Base-by-base conservation (phyloP, 2,113 vertebrate genomes). In the Poicephalus gulielmi region DNA sequence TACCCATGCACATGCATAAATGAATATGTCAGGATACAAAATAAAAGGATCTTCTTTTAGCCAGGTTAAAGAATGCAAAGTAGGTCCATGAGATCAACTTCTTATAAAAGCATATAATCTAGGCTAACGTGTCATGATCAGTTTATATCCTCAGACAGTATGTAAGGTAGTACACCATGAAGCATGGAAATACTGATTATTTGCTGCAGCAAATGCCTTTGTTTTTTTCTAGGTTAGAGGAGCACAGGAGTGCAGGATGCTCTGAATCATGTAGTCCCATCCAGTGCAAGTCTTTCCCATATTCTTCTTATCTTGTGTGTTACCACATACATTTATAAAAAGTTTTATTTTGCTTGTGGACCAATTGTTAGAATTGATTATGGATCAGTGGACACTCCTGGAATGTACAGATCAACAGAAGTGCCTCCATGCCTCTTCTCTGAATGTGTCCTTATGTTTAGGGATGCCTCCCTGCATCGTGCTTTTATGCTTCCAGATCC, bases 341-440 rank as follows among this genome's bases (percentile, higher is more conserved):
- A 22, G 13, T 47, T 23, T 55, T 59, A 10, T 15, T 76, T 76
- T 60, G 12, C 10, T 55, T 23, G 10, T 6, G 35, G 6, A 10
- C 2, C 10, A 43, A 6, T 11, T 79, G 17, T 4, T 67, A 27
- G 68, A 86, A 44, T 63, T 22, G 13, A 22, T 71, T 83, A 16
- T 7, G n/a, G 24, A 39, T 13, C 7, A 15, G 0, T 27, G 27
- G 17, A 10, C 1, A 2, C 7, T 81, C 28, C 64, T 75, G 60
- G 12, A 35, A 46, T 12, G 24, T 17, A 13, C 5, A 55, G 78
- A 35, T 11, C 69, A 24, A 60, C 20, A 53, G 30, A 47, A 70
- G 3, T 18, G 14, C 5, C 17, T 50, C 43, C 6, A 17, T 37
- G 1, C 5, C 16, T 94, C 23, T 25, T 11, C 17, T 71, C 44